phyloP scores from a whole-genome alignment of 2,888 invertebrate genomes.

The Hirtodrosophila duncani region DNA sequence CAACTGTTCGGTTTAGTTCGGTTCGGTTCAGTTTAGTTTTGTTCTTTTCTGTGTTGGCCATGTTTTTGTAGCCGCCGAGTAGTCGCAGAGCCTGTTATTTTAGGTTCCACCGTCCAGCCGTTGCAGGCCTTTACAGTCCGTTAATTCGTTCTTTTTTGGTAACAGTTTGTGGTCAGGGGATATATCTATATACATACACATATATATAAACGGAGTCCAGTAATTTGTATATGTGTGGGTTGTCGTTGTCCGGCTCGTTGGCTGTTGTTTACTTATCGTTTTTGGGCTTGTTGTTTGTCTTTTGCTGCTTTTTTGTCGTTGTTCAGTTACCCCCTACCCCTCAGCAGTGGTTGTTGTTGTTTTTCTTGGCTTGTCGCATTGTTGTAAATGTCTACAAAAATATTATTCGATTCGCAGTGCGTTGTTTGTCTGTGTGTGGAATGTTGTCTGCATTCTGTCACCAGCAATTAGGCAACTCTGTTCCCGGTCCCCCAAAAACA shows the following conservation, averaged over 20 bases:
- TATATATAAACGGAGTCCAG: constrained; percentile 13
- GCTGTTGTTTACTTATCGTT: constrained; percentile 66
- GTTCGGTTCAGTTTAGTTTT: constrained; percentile 9
- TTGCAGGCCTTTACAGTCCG: constrained; percentile 35
- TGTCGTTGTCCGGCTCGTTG: constrained; percentile 23
- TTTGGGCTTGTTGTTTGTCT: constrained; percentile 52
- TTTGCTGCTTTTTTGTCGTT: constrained; percentile 36
- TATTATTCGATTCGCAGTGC: constrained; percentile 67
- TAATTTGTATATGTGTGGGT: constrained; percentile 28
- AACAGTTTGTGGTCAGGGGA: constrained; percentile 57
- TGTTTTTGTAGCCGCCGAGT: constrained; percentile 55
- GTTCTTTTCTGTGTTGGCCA: constrained; percentile 47
- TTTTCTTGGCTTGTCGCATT: constrained; percentile 52
- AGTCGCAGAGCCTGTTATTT: constrained; percentile 63
- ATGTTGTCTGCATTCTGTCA: constrained; percentile 59
- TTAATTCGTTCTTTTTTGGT: constrained; percentile 58
- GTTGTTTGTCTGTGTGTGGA: constrained; percentile 7
- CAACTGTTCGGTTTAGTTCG: constrained; percentile 10
- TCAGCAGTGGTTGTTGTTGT: constrained; percentile 20
- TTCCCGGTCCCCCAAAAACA: too few relatives aligned
- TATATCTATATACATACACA: constrained; percentile 27
- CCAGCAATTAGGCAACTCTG: constrained; percentile 62
- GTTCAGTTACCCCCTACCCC: not conserved
- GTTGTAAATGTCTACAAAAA: constrained; percentile 64
- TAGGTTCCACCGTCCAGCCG: constrained; percentile 44